These are phyloP conservation scores for Brachyhypopomus occidentalis DNA, from an alignment of 2,113 vertebrate genomes.

Conservation along the genomic window DNA sequence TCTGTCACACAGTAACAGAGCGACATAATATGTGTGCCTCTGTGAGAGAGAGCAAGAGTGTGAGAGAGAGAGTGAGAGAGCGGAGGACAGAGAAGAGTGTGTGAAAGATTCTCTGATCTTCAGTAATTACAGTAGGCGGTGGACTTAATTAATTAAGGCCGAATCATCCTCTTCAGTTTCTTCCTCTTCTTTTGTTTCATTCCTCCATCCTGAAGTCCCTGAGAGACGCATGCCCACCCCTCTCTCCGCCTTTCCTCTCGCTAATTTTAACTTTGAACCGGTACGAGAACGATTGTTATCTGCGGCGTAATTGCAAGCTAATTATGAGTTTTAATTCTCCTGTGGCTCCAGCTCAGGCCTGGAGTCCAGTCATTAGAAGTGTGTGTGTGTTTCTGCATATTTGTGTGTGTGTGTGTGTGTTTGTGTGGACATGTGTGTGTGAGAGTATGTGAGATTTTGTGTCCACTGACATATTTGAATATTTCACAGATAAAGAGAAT, in stretches of 20 bases:
- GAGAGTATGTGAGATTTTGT: conserved; percentile 8
- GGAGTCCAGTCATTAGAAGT: conserved; percentile 61
- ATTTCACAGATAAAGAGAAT: not conserved
- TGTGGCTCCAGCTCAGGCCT: conserved; percentile 61
- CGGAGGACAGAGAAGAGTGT: conserved; percentile 7
- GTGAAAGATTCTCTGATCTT: conserved; percentile 71
- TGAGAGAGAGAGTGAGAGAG: not conserved
- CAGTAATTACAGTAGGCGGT: conserved; percentile 67
- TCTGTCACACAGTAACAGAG: not conserved
- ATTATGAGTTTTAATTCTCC: conserved; percentile 75
- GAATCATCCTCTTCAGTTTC: conserved; percentile 62
- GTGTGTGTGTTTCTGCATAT: conserved; percentile 18
- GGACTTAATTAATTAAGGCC: conserved; percentile 71
- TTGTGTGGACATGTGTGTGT: not conserved
- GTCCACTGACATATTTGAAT: not conserved
- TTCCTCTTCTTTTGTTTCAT: conserved; percentile 69
- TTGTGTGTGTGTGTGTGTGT: conserved; percentile 28
- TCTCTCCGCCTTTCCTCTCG: conserved; percentile 38
- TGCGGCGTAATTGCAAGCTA: conserved; percentile 70
- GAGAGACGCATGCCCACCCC: conserved; percentile 62
- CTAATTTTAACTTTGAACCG: conserved; percentile 67
- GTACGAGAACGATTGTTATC: conserved; percentile 73
- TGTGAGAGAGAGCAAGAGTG: not conserved
- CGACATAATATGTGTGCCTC: not conserved
- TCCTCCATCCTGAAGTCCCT: conserved; percentile 67